Percentiles rank a stretch among this genome's conserved stretches.
Evolutionary conservation across 92 coral and sea anemone genomes (phyloP).

Genomic region (Parazoanthus darwini): DNA sequence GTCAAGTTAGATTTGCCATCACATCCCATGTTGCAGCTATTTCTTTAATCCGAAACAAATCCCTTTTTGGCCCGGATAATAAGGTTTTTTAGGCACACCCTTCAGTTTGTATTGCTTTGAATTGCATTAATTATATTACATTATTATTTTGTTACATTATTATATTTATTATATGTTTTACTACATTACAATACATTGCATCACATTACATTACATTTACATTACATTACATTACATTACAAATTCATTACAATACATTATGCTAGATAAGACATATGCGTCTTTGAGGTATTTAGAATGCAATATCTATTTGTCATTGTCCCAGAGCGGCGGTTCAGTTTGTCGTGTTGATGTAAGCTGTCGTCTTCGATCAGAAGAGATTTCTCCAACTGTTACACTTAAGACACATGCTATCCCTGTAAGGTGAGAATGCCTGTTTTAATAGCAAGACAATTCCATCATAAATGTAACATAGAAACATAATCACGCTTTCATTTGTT

Average conservation of each 20-base stretch:
- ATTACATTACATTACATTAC: neutral
- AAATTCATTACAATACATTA: too few species aligned
- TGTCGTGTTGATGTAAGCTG: constrained; percentile 80
- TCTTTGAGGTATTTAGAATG: neutral
- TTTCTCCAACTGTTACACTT: constrained; percentile 75
- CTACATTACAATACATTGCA: neutral
- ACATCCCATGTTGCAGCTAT: too few species aligned
- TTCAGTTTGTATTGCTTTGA: neutral
- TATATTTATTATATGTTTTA: neutral
- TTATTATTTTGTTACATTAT: too few species aligned
- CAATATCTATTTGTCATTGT: neutral
- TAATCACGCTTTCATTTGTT: too few species aligned
- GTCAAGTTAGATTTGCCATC: too few species aligned
- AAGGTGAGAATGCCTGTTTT: constrained; percentile 52
- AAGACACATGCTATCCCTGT: constrained; percentile 84
- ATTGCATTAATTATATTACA: neutral
- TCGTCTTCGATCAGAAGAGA: constrained; percentile 67
- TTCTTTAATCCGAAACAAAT: too few species aligned
- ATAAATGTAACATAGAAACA: too few species aligned
- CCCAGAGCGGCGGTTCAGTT: constrained; percentile 74
- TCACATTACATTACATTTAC: neutral
- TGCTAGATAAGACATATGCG: neutral
- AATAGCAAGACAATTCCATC: neutral
- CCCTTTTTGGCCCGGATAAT: too few species aligned
- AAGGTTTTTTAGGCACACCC: too few species aligned